Evolutionary conservation across 2,113 vertebrate species (phyloP).

Genomic region (Peromyscus leucopus): DNA sequence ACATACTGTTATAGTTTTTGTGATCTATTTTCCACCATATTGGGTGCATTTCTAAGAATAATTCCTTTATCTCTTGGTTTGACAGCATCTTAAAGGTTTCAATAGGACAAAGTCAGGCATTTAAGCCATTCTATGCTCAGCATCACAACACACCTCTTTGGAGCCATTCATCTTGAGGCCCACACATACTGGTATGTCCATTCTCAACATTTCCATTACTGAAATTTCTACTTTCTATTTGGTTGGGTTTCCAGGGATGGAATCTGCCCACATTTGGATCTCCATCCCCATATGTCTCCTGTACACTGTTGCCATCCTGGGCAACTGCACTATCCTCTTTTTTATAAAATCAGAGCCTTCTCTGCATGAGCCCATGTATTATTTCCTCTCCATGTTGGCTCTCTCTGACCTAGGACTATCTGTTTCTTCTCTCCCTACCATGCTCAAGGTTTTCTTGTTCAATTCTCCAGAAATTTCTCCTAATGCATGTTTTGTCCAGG

Average conservation of each 20-base stretch:
- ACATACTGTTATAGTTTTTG: neutral
- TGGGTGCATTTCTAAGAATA: neutral
- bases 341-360: conserved; percentile 69
- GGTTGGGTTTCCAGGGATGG: conserved; percentile 75
- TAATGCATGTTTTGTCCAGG: conserved; percentile 71
- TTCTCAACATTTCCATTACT: neutral
- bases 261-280: conserved; percentile 61
- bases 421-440: conserved; percentile 73
- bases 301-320: conserved; percentile 66
- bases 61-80: neutral
- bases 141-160: neutral
- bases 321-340: conserved; percentile 71
- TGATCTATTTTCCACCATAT: neutral
- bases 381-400: conserved; percentile 78
- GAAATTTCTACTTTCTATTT: conserved; percentile 63
- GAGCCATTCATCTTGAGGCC: neutral
- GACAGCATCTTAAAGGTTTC: neutral
- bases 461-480: conserved; percentile 19
- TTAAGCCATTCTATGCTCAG: neutral
- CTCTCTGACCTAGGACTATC: conserved; percentile 65
- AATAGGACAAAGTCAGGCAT: neutral
- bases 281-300: conserved; percentile 69
- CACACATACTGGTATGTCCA: neutral
- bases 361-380: conserved; percentile 79
- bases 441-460: conserved; percentile 78